Evolutionary conservation across 2,797 vertebrate genomes (phyloP).

Genomic region (Lemur catta): DNA sequence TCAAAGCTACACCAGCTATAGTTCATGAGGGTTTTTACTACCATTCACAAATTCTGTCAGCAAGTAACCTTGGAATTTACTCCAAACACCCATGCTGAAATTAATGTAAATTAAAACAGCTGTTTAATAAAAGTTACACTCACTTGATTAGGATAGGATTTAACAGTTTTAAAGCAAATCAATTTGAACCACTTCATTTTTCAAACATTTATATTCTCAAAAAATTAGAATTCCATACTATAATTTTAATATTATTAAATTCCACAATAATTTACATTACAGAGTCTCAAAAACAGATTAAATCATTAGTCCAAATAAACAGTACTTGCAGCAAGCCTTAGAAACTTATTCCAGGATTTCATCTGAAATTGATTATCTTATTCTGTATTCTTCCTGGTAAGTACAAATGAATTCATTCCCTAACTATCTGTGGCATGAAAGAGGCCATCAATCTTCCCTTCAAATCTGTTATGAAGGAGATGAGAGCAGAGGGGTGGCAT

Average conservation of each 20-base stretch:
- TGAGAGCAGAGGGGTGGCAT: not conserved
- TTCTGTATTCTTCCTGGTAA: not conserved
- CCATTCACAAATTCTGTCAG: not conserved
- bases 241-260: not conserved
- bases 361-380: constrained; percentile 1
- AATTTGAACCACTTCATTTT: not conserved
- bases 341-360: constrained; percentile 26
- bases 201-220: constrained; percentile 32
- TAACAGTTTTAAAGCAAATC: constrained; percentile 25
- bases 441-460: not conserved
- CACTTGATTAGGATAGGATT: not conserved
- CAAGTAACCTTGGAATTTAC: not conserved
- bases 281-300: constrained; percentile 24
- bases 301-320: not conserved
- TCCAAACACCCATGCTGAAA: not conserved
- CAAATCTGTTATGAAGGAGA: not conserved
- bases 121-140: constrained; percentile 36
- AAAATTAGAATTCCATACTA: not conserved
- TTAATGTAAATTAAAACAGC: constrained; percentile 40
- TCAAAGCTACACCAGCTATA: constrained; percentile 38
- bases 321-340: not conserved
- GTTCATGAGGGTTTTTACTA: not conserved
- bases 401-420: not conserved
- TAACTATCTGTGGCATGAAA: not conserved
- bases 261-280: not conserved